phyloP scores from a whole-genome alignment of 2,888 invertebrate species.

The Eudemis profundana region DNA sequence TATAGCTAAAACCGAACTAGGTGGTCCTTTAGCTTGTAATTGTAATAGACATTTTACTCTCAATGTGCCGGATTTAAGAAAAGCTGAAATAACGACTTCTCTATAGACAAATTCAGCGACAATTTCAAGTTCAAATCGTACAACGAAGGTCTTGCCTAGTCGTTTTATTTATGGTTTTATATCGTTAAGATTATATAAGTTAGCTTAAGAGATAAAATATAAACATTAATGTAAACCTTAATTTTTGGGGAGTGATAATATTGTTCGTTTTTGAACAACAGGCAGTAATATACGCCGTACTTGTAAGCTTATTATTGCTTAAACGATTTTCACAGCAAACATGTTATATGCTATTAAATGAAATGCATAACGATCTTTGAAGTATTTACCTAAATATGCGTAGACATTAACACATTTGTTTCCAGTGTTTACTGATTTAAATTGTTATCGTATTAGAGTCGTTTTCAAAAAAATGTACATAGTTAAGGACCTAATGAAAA shows the following conservation, averaged over 20 bases:
- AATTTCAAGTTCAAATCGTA: slow-evolving; percentile 52
- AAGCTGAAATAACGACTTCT: slow-evolving; percentile 73
- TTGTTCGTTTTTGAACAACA: not conserved
- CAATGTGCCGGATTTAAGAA: slow-evolving; percentile 73
- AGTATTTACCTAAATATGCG: too few relatives aligned
- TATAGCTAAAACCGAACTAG: slow-evolving; percentile 71
- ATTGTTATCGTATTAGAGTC: too few relatives aligned
- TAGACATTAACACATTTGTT: too few relatives aligned
- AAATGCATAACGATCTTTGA: too few relatives aligned
- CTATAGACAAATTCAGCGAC: slow-evolving; percentile 53
- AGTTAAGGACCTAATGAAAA: too few relatives aligned
- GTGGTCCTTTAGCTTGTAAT: slow-evolving; percentile 71
- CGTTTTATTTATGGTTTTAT: slow-evolving; percentile 63
- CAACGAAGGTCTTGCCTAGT: slow-evolving; percentile 67
- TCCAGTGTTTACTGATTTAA: too few relatives aligned
- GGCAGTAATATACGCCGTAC: not conserved
- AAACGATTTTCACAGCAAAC: too few relatives aligned
- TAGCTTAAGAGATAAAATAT: not conserved
- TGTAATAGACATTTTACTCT: slow-evolving; percentile 80
- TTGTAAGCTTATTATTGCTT: not conserved
- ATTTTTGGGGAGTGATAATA: slow-evolving; percentile 15
- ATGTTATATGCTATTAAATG: too few relatives aligned
- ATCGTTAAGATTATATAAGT: slow-evolving; percentile 23
- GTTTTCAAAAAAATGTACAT: too few relatives aligned
- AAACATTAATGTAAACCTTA: not conserved